These are phyloP conservation scores for Bergia sp. DNA, from an alignment of 92 coral and sea anemone species.

Conservation along the genomic window DNA sequence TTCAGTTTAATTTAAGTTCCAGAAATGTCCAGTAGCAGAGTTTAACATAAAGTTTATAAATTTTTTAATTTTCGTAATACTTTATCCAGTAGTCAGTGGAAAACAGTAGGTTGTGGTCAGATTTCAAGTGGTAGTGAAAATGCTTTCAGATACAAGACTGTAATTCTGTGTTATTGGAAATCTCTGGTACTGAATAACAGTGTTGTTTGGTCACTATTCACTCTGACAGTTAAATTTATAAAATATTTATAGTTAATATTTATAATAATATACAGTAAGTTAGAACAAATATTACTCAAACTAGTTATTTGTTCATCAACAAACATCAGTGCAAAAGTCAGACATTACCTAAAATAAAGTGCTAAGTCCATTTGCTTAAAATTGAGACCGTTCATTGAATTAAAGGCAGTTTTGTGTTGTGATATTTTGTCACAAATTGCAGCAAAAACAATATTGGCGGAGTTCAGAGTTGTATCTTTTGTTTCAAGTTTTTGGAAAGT, in stretches of 20 bases:
- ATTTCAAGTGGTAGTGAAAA: neutral
- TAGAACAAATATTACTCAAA: no score
- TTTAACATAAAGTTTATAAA: neutral
- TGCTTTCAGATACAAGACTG: neutral
- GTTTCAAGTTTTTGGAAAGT: no score
- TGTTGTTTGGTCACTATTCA: neutral
- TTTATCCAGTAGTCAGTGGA: no score
- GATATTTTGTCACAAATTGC: no score
- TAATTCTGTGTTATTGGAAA: neutral
- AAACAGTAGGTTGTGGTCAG: neutral
- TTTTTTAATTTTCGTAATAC: neutral
- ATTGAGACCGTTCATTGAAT: neutral
- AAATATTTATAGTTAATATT: neutral
- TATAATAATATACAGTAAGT: neutral
- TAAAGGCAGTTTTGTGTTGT: neutral
- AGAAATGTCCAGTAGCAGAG: neutral
- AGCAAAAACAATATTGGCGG: no score
- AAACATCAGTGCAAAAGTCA: neutral
- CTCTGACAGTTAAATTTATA: neutral
- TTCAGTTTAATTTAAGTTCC: neutral
- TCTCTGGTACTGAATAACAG: slow-evolving; percentile 34
- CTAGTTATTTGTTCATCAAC: neutral
- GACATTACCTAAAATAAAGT: neutral
- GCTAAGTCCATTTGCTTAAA: no score
- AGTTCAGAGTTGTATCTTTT: no score